phyloP scores from a whole-genome alignment of 2,888 invertebrate genomes.

The Venusia cambrica region DNA sequence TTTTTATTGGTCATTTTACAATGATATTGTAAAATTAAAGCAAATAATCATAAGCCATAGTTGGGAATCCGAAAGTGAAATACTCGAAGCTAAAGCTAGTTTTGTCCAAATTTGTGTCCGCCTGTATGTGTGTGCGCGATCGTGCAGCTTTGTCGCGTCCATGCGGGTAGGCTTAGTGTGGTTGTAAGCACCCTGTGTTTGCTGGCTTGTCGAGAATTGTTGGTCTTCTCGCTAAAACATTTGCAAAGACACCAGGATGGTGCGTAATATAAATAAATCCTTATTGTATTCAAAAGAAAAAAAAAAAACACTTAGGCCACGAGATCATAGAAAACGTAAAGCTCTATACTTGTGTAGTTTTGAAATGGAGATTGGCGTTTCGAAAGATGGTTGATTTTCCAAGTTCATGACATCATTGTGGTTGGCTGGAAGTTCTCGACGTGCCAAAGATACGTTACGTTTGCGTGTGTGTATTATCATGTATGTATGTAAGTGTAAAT shows the following conservation, averaged over 20 bases:
- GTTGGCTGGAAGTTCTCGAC: slow-evolving; percentile 11
- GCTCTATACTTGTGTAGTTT: too few relatives aligned
- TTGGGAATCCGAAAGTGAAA: neutral
- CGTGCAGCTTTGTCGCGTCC: slow-evolving; percentile 44
- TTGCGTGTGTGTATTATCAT: slow-evolving; percentile 45
- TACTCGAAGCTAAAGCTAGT: slow-evolving; percentile 28
- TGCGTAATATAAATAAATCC: too few relatives aligned
- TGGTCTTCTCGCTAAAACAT: neutral
- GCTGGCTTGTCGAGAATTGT: slow-evolving; percentile 13
- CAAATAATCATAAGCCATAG: too few relatives aligned
- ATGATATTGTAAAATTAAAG: neutral
- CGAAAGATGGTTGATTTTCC: too few relatives aligned
- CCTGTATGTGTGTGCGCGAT: slow-evolving; percentile 39
- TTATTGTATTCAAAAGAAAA: too few relatives aligned
- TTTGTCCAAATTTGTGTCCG: slow-evolving; percentile 39
- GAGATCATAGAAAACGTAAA: too few relatives aligned
- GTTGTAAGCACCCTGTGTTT: slow-evolving; percentile 70
- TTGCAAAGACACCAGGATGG: too few relatives aligned
- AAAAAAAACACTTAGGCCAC: too few relatives aligned
- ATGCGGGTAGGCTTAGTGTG: slow-evolving; percentile 59
- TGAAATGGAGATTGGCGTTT: too few relatives aligned
- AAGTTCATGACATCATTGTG: neutral
- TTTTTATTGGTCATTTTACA: too few relatives aligned
- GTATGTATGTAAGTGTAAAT: slow-evolving; percentile 43
- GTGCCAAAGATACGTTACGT: slow-evolving; percentile 18